Conservation (phyloP, 2,113 vertebrate genomes). For the Setophaga coronata region DNA sequence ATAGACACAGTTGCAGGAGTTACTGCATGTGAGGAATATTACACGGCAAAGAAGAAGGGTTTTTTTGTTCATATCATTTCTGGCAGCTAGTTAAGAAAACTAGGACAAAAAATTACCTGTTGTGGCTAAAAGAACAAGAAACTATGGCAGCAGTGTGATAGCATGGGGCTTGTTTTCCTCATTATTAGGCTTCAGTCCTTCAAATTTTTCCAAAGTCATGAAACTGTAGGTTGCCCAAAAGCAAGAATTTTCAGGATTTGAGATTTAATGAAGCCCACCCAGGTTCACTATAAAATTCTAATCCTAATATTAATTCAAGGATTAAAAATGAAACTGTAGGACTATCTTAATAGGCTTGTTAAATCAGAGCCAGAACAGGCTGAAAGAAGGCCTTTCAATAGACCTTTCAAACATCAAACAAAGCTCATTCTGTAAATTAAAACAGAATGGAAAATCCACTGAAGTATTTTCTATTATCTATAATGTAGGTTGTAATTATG, state of each 20-base stretch:
- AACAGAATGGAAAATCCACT: neutral
- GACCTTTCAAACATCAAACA: neutral
- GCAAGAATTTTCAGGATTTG: neutral
- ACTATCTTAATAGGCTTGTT: neutral
- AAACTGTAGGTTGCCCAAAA: neutral
- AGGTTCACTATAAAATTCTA: neutral
- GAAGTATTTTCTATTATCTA: neutral
- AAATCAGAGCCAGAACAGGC: neutral
- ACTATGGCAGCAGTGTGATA: neutral
- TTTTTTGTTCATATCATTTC: neutral
- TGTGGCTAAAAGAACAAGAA: neutral
- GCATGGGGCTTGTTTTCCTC: neutral
- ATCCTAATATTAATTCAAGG: neutral
- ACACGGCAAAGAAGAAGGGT: neutral
- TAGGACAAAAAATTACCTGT: neutral
- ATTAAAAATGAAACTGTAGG: neutral
- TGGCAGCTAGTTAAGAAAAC: neutral
- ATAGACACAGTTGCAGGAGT: neutral
- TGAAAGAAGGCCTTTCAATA: neutral
- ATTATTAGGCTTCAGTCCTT: neutral
- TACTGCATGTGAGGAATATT: neutral
- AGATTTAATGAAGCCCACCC: neutral
- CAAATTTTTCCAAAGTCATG: neutral
- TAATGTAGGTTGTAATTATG: neutral
- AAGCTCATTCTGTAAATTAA: neutral